A percentile compares a stretch with the other conserved stretches of the same genome.
These are phyloP conservation scores for Amphipyra tragopoginis DNA, from an alignment of 2,888 invertebrate genomes.

Conservation along the genomic window DNA sequence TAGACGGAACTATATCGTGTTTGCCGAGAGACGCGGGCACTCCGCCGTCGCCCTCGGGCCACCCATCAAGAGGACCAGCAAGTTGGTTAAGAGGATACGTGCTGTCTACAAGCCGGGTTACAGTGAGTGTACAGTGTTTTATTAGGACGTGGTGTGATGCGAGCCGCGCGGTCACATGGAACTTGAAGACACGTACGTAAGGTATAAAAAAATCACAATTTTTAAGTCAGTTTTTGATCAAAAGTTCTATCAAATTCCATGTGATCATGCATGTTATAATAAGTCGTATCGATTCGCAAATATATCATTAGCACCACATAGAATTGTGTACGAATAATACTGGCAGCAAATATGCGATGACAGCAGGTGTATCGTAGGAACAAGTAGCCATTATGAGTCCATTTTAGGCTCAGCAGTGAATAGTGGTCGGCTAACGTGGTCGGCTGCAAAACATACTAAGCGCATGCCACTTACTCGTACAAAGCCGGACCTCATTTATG, in stretches of 20 bases:
- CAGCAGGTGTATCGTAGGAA: slow-evolving; percentile 86
- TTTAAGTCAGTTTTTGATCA: slow-evolving; percentile 33
- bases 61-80: slow-evolving; percentile 82
- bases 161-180: slow-evolving; percentile 59
- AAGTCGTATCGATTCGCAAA: slow-evolving; percentile 54
- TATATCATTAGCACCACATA: slow-evolving; percentile 61
- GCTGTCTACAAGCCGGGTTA: slow-evolving; percentile 87
- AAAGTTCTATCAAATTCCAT: slow-evolving; percentile 69
- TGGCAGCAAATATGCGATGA: slow-evolving; percentile 79
- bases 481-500: slow-evolving; percentile 82
- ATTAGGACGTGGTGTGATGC: slow-evolving; percentile 50
- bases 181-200: slow-evolving; percentile 54
- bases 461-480: slow-evolving; percentile 66
- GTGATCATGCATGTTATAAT: slow-evolving; percentile 62
- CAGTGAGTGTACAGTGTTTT: slow-evolving; percentile 82
- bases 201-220: slow-evolving; percentile 46
- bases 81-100: slow-evolving; percentile 83
- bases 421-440: slow-evolving; percentile 77
- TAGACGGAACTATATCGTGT: slow-evolving; percentile 86
- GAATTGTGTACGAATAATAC: slow-evolving; percentile 77
- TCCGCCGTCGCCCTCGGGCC: slow-evolving; percentile 86
- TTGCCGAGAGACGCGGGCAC: slow-evolving; percentile 85
- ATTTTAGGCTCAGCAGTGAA: slow-evolving; percentile 86
- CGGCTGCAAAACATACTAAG: slow-evolving; percentile 80
- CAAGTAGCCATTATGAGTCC: slow-evolving; percentile 87